Evolutionary conservation across 1,140 invertebrate genomes (phyloP).

Genomic region (Augochlora pura): DNA sequence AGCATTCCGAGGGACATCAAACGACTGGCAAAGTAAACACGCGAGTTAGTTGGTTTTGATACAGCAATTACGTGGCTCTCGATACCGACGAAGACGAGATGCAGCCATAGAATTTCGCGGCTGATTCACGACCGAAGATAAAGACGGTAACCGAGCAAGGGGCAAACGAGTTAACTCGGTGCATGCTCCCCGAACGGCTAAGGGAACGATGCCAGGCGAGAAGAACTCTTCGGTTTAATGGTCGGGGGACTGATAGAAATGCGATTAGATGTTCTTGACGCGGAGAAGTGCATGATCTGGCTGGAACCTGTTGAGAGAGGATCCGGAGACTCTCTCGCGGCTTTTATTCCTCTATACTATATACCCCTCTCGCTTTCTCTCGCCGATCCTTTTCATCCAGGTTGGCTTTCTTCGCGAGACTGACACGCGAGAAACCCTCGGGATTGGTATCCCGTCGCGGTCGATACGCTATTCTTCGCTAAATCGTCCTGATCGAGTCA

Average conservation of each 20-base stretch:
- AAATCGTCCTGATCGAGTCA: too few relatives aligned
- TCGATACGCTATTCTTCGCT: not conserved
- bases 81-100: not conserved
- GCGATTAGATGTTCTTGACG: slow-evolving; percentile 52
- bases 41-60: not conserved
- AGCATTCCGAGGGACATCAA: not conserved
- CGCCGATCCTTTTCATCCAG: slow-evolving; percentile 2
- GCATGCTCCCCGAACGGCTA: not conserved
- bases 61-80: slow-evolving; percentile 5
- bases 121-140: slow-evolving; percentile 19
- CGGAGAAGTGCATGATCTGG: slow-evolving; percentile 49
- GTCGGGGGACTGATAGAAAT: slow-evolving; percentile 46
- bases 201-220: not conserved
- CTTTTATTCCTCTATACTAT: slow-evolving; percentile 11
- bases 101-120: not conserved
- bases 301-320: slow-evolving; percentile 37
- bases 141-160: slow-evolving; percentile 12
- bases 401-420: not conserved
- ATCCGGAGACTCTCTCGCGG: slow-evolving; percentile 34
- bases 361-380: not conserved
- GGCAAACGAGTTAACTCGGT: slow-evolving; percentile 10
- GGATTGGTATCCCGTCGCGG: slow-evolving; percentile 10
- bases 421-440: not conserved
- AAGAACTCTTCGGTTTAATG: slow-evolving; percentile 13
- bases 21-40: not conserved